Percentiles rank a stretch among this genome's conserved stretches.
phyloP scores from a whole-genome alignment of 2,888 invertebrate species.

The Seladonia tumulorum region DNA sequence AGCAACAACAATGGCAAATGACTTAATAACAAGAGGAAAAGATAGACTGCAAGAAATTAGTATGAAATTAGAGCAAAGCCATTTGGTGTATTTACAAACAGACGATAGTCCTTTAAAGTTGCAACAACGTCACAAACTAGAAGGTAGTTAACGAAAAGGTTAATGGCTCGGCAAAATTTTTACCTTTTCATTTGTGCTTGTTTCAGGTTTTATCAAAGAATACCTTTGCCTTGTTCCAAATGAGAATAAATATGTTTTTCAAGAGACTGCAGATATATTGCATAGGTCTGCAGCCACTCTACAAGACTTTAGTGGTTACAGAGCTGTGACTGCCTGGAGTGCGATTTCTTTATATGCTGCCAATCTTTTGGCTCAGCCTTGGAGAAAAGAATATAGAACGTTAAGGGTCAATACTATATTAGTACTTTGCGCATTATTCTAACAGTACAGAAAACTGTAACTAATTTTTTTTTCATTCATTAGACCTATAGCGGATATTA shows the following conservation, averaged over 20 bases:
- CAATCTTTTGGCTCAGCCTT: constrained; percentile 93
- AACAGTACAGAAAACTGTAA: constrained; percentile 20
- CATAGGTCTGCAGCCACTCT: constrained; percentile 89
- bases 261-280: constrained; percentile 91
- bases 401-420: constrained; percentile 88
- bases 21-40: constrained; percentile 73
- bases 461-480: constrained; percentile 65
- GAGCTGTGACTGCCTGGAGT: constrained; percentile 93
- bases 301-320: constrained; percentile 91
- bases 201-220: constrained; percentile 90
- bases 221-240: constrained; percentile 92
- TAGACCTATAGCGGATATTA: constrained; percentile 95
- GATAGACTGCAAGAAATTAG: constrained; percentile 89
- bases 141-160: constrained; percentile 86
- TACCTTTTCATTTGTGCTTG: background rate
- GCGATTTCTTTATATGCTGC: constrained; percentile 94
- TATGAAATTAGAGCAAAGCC: constrained; percentile 90
- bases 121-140: constrained; percentile 90
- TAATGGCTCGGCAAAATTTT: background rate
- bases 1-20: constrained; percentile 77
- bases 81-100: constrained; percentile 91
- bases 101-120: constrained; percentile 92
- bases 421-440: constrained; percentile 20
- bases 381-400: constrained; percentile 94
- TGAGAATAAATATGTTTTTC: constrained; percentile 91